phyloP scores from a whole-genome alignment of 2,797 vertebrate species.

The Acrossocheilus fasciatus region DNA sequence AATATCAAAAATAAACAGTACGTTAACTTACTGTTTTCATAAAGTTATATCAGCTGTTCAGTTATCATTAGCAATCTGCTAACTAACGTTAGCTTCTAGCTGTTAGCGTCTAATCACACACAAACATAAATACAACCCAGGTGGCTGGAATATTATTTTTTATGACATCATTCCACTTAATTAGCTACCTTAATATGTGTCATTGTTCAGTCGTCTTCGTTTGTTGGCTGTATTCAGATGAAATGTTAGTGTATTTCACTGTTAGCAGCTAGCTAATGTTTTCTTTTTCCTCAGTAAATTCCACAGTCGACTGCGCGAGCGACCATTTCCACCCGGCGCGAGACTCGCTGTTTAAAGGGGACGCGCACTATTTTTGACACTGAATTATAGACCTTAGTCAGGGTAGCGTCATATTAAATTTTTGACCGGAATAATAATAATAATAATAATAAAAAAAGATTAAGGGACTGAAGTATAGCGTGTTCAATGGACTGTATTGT shows the following conservation, averaged over 20 bases:
- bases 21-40: not conserved
- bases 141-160: not conserved
- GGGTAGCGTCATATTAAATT: not conserved
- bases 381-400: not conserved
- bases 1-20: not conserved
- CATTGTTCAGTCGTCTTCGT: slow-evolving; percentile 34
- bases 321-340: slow-evolving; percentile 21
- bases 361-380: not conserved
- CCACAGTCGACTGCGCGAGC: slow-evolving; percentile 38
- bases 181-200: slow-evolving; percentile 45
- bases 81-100: slow-evolving; percentile 40
- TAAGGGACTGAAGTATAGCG: not conserved
- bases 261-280: slow-evolving; percentile 23
- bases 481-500: not conserved
- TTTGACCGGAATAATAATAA: not conserved
- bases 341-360: slow-evolving; percentile 52
- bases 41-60: slow-evolving; percentile 1
- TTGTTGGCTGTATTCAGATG: not conserved
- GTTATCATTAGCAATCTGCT: slow-evolving; percentile 34
- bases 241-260: not conserved
- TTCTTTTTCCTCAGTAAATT: slow-evolving; percentile 43
- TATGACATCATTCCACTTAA: too few species aligned
- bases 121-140: slow-evolving; percentile 34
- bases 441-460: not conserved
- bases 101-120: slow-evolving; percentile 28